phyloP scores from a whole-genome alignment of 2,797 vertebrate species.

The Etheostoma nigrum region DNA sequence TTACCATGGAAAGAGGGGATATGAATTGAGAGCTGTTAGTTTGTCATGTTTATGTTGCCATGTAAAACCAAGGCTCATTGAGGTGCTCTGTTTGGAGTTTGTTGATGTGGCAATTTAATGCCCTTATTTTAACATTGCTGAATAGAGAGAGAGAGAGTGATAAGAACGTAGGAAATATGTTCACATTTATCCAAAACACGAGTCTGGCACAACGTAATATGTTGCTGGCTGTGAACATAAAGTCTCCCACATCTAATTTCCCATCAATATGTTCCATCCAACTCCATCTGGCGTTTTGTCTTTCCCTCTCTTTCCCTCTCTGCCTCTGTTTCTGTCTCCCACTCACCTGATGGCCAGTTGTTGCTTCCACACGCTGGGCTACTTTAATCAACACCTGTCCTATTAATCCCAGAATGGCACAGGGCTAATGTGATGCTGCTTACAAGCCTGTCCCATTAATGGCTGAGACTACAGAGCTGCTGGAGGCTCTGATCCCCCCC shows the following conservation, averaged over 20 bases:
- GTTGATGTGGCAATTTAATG: background rate
- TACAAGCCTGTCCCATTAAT: conserved; percentile 84
- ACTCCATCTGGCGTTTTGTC: conserved; percentile 77
- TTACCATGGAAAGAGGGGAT: conserved; percentile 10
- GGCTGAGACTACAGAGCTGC: conserved; percentile 74
- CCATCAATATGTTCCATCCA: conserved; percentile 80
- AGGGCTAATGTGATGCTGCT: conserved; percentile 84
- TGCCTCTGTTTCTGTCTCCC: conserved; percentile 52
- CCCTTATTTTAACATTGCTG: conserved; percentile 12
- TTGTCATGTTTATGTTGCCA: conserved; percentile 13
- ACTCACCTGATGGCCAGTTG: conserved; percentile 78
- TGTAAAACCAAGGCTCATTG: background rate
- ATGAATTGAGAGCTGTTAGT: conserved; percentile 21
- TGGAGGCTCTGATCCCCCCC: conserved; percentile 63
- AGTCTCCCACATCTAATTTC: conserved; percentile 81
- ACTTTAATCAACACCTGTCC: conserved; percentile 90
- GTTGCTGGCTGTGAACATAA: conserved; percentile 63
- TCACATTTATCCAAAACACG: conserved; percentile 40
- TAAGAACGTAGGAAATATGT: conserved; percentile 33
- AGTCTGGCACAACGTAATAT: conserved; percentile 38
- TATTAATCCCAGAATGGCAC: conserved; percentile 83
- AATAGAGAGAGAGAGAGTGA: conserved; percentile 17
- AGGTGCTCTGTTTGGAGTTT: background rate
- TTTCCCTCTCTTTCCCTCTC: conserved; percentile 35
- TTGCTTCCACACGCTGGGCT: conserved; percentile 79